These are phyloP conservation scores for Phrynocephalus guinanensis DNA, from an alignment of 2,797 vertebrate genomes.

Conservation along the genomic window DNA sequence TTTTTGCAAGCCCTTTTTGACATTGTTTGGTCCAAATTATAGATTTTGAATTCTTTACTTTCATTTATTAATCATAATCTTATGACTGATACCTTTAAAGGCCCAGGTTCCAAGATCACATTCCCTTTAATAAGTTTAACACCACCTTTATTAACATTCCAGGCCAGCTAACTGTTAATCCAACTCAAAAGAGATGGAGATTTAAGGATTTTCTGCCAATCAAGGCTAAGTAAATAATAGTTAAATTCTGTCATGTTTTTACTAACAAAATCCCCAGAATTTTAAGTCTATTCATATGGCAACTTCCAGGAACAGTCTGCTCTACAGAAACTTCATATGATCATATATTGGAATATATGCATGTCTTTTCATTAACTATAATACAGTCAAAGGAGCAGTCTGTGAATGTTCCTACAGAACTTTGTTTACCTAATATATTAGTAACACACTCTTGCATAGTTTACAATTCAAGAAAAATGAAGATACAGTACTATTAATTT, in stretches of 20 bases:
- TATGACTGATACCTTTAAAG: constrained; percentile 9
- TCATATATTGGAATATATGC: background rate
- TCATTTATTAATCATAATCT: background rate
- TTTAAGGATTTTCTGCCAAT: constrained; percentile 7
- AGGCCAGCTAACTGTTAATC: constrained; percentile 29
- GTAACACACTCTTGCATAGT: background rate
- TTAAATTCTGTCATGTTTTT: constrained; percentile 20
- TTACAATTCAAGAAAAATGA: background rate
- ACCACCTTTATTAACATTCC: constrained; percentile 37
- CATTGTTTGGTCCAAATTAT: background rate
- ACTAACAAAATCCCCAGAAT: background rate
- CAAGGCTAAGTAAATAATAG: constrained; percentile 1
- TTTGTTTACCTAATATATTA: background rate
- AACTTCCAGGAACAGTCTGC: background rate
- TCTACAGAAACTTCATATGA: background rate
- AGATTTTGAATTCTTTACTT: background rate
- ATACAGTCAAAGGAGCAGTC: background rate
- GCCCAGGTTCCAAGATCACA: background rate
- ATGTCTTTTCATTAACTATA: background rate
- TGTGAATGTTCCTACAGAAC: background rate
- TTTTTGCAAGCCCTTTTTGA: background rate
- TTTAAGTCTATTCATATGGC: background rate
- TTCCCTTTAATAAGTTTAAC: constrained; percentile 30
- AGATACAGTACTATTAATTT: background rate
- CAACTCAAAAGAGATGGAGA: constrained; percentile 3